Evolutionary conservation across 2,888 invertebrate species (phyloP), one percentile per base, ranked within the genome.

Genomic region (Coremacera marginata): DNA sequence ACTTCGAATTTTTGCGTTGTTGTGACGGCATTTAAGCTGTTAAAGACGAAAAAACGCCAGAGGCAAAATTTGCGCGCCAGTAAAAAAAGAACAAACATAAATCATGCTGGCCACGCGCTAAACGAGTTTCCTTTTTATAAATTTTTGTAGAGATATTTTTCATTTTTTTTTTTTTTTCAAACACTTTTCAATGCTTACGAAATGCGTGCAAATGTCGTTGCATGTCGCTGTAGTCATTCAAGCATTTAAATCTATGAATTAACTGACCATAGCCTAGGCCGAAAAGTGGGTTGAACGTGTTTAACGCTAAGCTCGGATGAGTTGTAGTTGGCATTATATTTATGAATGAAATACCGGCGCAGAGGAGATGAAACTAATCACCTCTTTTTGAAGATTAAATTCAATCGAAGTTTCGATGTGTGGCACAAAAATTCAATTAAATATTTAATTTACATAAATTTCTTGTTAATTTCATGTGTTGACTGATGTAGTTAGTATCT

Each of bases 251-350:
- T 22, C 37, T n/a, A 8, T 49, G 22, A 67, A 67, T 14, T 22
- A 51, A 52, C 52, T 31, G 51, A 19, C 70, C 25, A 27, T 14
- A 49, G 34, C 16, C 8, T 27, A 9, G 37, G 3, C 63, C 34
- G 34, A 34, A 14, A 25, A 27, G 44, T 60, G 57, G 71, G 37
- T 22, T 22, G 37, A 55, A 71, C 71, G 37, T 19, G 71, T 71
- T 71, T 37, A 34, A 25, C 70, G 55, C 57, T 57, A 57, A 57
- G 55, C 70, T 31, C 19, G 70, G 57, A 70, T 55, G 70, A 70
- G 70, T 34, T 70, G 70, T 70, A 19, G 57, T 55, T 37, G 34
- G 16, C 71, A 60, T 60, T 8, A 71, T 44, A 71, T 19, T 71
- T 60, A 71, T 71, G 71, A 71, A 71, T 71, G 71, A 71, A 71